These are phyloP conservation scores for Syrmaticus mikado DNA, from an alignment of 2,113 vertebrate genomes.

Conservation along the genomic window DNA sequence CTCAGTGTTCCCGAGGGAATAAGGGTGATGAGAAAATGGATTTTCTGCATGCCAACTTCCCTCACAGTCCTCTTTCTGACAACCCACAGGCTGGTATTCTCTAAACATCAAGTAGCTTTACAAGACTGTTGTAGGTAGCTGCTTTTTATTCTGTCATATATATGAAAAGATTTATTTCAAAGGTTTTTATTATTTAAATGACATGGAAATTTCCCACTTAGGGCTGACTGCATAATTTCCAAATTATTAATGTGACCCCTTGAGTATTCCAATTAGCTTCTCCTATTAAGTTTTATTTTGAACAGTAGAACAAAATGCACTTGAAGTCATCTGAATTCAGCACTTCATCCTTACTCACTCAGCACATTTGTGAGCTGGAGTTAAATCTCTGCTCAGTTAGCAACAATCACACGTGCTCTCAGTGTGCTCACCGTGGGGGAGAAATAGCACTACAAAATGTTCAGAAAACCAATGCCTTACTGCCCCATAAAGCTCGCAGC, in stretches of 20 bases:
- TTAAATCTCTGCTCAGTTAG: not conserved
- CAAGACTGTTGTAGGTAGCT: not conserved
- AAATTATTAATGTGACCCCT: not conserved
- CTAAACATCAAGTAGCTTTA: not conserved
- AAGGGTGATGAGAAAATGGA: not conserved
- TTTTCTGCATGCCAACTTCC: not conserved
- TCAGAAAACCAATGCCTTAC: not conserved
- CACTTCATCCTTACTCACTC: not conserved
- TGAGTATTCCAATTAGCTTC: not conserved
- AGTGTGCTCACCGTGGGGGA: not conserved
- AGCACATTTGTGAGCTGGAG: not conserved
- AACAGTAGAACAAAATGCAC: not conserved
- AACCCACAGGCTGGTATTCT: not conserved
- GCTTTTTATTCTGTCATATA: not conserved
- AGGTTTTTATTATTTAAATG: not conserved
- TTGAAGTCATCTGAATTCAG: not conserved
- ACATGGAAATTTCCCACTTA: not conserved
- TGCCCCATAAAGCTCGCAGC: not conserved
- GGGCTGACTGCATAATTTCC: not conserved
- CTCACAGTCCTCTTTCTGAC: not conserved
- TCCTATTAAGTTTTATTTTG: not conserved
- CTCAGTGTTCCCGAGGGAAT: too few relatives aligned
- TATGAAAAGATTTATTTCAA: not conserved
- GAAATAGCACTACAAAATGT: not conserved
- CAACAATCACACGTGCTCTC: accelerated